These are phyloP conservation scores for Aphelocoma californica DNA, from an alignment of 2,797 vertebrate species.

Conservation along the genomic window DNA sequence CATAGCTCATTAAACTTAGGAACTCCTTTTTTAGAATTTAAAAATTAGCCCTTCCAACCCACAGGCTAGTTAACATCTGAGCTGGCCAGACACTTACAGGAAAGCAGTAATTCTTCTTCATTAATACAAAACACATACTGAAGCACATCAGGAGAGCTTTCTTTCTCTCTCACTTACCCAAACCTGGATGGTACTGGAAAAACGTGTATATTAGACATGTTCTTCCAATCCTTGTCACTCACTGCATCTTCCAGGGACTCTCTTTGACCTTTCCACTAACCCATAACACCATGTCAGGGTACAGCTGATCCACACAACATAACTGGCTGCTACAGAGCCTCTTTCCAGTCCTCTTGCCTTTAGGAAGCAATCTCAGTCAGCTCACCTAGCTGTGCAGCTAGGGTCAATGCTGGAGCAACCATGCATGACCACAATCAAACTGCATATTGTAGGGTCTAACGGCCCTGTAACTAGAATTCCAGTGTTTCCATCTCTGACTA, in stretches of 20 bases:
- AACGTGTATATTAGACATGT: accelerated
- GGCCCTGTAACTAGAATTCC: neutral
- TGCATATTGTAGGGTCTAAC: neutral
- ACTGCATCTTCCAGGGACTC: neutral
- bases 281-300: neutral
- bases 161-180: neutral
- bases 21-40: neutral
- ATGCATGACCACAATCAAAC: neutral
- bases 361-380: neutral
- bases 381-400: neutral
- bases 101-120: neutral
- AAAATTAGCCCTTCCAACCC: neutral
- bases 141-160: neutral
- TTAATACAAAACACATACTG: neutral
- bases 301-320: neutral
- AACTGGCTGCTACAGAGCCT: neutral
- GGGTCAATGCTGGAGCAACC: neutral
- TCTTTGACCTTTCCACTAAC: neutral
- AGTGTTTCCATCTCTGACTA: neutral
- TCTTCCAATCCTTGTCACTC: neutral
- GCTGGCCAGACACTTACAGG: neutral
- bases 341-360: neutral
- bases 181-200: neutral
- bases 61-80: neutral
- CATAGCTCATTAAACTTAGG: neutral